phyloP scores from a whole-genome alignment of 2,888 invertebrate genomes.

The Emmelina monodactyla region DNA sequence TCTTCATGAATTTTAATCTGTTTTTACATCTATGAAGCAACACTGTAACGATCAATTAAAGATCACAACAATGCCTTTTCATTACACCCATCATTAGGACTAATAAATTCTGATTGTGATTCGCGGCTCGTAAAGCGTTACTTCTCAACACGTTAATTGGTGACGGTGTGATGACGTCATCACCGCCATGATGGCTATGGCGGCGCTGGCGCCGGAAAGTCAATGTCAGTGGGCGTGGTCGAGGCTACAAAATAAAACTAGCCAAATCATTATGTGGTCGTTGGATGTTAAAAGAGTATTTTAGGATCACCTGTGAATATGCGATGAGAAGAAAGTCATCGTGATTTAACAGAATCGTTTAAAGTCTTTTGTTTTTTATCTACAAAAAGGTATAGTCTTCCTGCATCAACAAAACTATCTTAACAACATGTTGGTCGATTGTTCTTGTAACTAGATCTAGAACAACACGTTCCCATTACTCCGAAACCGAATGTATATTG shows the following conservation, averaged over 20 bases:
- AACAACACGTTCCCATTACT: neutral
- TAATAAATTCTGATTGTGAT: neutral
- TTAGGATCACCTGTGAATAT: too few species aligned
- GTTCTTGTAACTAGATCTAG: neutral
- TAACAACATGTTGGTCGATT: too few species aligned
- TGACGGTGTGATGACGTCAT: conserved; percentile 16
- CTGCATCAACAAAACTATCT: neutral
- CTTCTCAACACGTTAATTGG: conserved; percentile 5
- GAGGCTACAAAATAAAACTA: conserved; percentile 1
- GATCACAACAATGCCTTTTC: too few species aligned
- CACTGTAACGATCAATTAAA: too few species aligned
- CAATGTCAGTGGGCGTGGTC: conserved; percentile 15
- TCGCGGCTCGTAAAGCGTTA: neutral
- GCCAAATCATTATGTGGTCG: neutral
- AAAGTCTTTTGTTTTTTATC: too few species aligned
- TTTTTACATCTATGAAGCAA: too few species aligned
- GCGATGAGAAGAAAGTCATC: too few species aligned
- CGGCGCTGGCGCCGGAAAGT: conserved; percentile 18
- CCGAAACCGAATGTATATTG: neutral
- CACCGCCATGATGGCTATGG: neutral
- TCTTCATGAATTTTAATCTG: too few species aligned
- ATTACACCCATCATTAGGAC: neutral
- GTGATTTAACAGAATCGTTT: too few species aligned
- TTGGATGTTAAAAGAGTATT: neutral
- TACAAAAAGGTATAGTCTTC: too few species aligned